Conservation (phyloP, 1,140 invertebrate species). For the Zaprionus kolodkinae region DNA sequence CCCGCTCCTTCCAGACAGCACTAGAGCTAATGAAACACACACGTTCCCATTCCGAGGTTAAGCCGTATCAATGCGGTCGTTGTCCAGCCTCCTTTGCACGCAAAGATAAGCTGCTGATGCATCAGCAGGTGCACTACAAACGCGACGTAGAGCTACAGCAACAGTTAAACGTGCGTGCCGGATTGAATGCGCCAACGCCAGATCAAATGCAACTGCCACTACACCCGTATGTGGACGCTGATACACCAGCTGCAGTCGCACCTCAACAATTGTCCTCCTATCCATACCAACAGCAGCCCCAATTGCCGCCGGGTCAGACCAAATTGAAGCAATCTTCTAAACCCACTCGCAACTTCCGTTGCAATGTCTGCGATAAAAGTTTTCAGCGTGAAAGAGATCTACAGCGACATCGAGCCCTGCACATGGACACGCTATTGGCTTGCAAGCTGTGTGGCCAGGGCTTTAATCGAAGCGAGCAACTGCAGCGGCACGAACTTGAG, state of each 20-base stretch:
- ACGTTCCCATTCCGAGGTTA: conserved; percentile 89
- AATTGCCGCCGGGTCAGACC: not conserved
- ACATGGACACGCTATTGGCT: conserved; percentile 87
- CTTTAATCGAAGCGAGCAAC: conserved; percentile 88
- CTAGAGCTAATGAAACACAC: conserved; percentile 89
- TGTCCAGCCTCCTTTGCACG: conserved; percentile 89
- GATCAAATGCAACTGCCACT: conserved; percentile 43
- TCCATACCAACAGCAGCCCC: conserved; percentile 33
- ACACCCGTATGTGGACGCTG: conserved; percentile 42
- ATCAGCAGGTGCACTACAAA: conserved; percentile 86
- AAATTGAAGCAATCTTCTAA: conserved; percentile 37
- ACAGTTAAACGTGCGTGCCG: conserved; percentile 26
- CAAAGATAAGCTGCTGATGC: conserved; percentile 87
- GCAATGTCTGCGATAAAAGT: conserved; percentile 87
- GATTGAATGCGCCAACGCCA: conserved; percentile 63
- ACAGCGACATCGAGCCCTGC: conserved; percentile 87
- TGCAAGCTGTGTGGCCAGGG: conserved; percentile 87
- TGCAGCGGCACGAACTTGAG: conserved; percentile 87
- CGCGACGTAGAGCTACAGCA: conserved; percentile 66
- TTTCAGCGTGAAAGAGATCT: conserved; percentile 88
- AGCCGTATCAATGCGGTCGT: conserved; percentile 88
- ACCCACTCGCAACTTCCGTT: conserved; percentile 76
- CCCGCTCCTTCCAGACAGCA: conserved; percentile 90
- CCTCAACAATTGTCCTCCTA: conserved; percentile 9
- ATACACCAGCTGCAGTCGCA: conserved; percentile 1